Conservation (phyloP, 2,113 vertebrate species). For the Osmerus mordax region DNA sequence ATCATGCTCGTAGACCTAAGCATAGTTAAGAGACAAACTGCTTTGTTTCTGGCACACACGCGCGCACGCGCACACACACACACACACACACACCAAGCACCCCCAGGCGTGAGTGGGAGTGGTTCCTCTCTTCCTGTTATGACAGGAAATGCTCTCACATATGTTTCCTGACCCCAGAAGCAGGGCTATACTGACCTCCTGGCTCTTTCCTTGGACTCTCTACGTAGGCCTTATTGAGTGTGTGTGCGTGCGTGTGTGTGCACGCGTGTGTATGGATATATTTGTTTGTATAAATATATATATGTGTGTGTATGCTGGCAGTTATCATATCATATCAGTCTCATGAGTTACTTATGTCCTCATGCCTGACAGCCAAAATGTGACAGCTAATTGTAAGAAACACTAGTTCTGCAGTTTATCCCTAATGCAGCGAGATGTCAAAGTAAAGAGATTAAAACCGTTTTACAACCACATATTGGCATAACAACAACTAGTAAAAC, state of each 20-base stretch:
- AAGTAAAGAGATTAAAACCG: too few species aligned
- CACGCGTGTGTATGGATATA: conserved; percentile 12
- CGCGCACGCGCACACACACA: conserved; percentile 8
- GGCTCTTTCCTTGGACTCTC: conserved; percentile 12
- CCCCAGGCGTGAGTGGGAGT: conserved; percentile 58
- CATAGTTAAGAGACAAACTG: too few species aligned
- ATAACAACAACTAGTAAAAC: too few species aligned
- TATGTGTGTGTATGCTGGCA: conserved; percentile 41
- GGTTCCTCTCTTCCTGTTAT: conserved; percentile 87
- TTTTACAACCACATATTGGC: too few species aligned
- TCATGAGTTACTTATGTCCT: background rate
- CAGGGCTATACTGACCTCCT: conserved; percentile 34
- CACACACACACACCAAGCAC: conserved; percentile 13
- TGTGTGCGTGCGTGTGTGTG: background rate
- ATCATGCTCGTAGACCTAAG: too few species aligned
- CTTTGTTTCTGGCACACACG: too few species aligned
- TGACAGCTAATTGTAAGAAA: too few species aligned
- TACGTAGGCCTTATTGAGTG: background rate
- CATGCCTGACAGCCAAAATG: too few species aligned
- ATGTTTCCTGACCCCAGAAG: conserved; percentile 83
- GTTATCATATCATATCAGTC: background rate
- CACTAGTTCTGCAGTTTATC: too few species aligned
- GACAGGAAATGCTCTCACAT: conserved; percentile 92
- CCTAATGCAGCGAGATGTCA: too few species aligned
- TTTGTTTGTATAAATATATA: background rate